phyloP scores from a whole-genome alignment of 2,797 vertebrate genomes.

The Erpetoichthys calabaricus region DNA sequence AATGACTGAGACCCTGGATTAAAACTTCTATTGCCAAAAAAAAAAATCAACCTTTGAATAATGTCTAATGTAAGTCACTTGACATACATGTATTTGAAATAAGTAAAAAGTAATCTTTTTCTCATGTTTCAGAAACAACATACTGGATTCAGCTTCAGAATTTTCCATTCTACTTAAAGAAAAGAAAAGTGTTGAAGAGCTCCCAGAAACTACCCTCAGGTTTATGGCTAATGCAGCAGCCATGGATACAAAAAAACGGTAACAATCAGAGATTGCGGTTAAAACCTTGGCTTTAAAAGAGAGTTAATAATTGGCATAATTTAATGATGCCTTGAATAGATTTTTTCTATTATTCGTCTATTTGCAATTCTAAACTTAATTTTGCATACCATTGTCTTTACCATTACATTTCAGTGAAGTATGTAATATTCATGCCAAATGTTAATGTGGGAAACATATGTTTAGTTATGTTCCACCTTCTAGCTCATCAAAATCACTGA shows the following conservation, averaged over 20 bases:
- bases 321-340: too few species aligned
- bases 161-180: not conserved
- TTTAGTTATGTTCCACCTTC: too few species aligned
- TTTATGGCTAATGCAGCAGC: not conserved
- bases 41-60: not conserved
- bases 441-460: too few species aligned
- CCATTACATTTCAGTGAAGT: too few species aligned
- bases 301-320: too few species aligned
- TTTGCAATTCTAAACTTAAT: too few species aligned
- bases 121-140: not conserved
- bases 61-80: not conserved
- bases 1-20: slow-evolving; percentile 22
- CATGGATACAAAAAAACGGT: not conserved
- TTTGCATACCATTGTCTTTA: too few species aligned
- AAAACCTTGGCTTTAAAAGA: too few species aligned
- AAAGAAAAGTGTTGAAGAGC: not conserved
- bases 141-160: not conserved
- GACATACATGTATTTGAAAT: too few species aligned
- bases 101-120: not conserved
- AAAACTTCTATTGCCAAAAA: not conserved
- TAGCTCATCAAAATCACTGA: too few species aligned
- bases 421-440: too few species aligned
- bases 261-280: not conserved
- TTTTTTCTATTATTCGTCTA: too few species aligned
- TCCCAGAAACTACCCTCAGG: not conserved